Evolutionary conservation across 1,140 invertebrate species (phyloP).

Genomic region (Armadillidium nasatum): DNA sequence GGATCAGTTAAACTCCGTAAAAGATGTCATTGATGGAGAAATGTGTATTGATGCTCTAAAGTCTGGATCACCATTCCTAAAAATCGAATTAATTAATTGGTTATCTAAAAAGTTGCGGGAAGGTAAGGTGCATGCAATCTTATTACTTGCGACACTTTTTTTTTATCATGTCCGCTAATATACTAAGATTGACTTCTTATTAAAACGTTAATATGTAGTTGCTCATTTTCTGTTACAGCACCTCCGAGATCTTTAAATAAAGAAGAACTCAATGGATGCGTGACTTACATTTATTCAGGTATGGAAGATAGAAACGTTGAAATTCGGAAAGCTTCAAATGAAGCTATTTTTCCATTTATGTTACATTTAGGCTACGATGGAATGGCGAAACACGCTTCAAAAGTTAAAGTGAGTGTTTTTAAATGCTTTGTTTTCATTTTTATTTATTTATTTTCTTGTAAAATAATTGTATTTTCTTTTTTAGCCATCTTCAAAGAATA

Average conservation of each 20-base stretch:
- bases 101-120: conserved; percentile 71
- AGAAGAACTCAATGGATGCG: conserved; percentile 72
- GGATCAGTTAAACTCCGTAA: conserved; percentile 62
- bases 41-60: conserved; percentile 81
- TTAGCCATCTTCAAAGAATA: conserved; percentile 74
- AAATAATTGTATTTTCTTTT: conserved; percentile 15
- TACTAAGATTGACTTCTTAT: too few species aligned
- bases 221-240: conserved; percentile 23
- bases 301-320: conserved; percentile 87
- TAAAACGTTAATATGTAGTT: too few species aligned
- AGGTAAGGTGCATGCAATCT: conserved; percentile 50
- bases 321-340: conserved; percentile 81
- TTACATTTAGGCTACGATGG: conserved; percentile 81
- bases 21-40: conserved; percentile 81
- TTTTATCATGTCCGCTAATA: background rate
- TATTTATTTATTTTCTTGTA: conserved; percentile 31
- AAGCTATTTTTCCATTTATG: conserved; percentile 86
- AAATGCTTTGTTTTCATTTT: conserved; percentile 17
- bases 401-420: conserved; percentile 63
- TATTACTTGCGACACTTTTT: background rate
- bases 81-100: conserved; percentile 78
- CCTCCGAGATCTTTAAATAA: conserved; percentile 49
- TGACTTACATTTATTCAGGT: conserved; percentile 74
- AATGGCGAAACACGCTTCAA: conserved; percentile 72
- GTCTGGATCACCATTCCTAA: conserved; percentile 72